These are phyloP conservation scores for Saturnia japonica DNA, from an alignment of 2,888 invertebrate species.

Conservation along the genomic window DNA sequence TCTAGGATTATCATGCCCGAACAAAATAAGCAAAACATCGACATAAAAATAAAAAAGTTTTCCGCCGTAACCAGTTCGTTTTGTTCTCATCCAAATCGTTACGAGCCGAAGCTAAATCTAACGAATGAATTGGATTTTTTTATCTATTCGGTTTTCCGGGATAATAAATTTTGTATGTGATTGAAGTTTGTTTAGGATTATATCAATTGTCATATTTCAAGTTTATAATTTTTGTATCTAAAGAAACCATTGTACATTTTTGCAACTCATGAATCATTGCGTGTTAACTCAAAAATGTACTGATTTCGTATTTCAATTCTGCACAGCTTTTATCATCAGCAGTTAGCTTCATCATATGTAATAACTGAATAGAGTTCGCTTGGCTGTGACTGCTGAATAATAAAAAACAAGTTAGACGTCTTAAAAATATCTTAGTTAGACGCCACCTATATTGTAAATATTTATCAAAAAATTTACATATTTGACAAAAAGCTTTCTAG, in stretches of 20 bases:
- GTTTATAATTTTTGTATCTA: background rate
- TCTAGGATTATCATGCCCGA: background rate
- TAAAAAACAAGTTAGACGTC: background rate
- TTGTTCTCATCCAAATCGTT: slow-evolving; percentile 3
- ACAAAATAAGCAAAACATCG: background rate
- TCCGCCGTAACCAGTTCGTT: background rate
- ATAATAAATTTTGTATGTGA: slow-evolving; percentile 7
- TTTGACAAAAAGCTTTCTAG: background rate
- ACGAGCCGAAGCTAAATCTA: slow-evolving; percentile 8
- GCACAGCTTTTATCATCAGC: background rate
- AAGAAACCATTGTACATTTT: background rate
- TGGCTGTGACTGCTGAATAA: background rate
- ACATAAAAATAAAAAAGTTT: slow-evolving; percentile 8
- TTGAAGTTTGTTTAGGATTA: background rate
- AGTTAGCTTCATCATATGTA: background rate
- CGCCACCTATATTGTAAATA: background rate
- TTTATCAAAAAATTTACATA: background rate
- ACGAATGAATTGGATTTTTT: slow-evolving; percentile 19
- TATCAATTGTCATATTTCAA: background rate
- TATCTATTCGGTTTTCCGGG: slow-evolving; percentile 14
- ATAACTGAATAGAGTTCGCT: background rate
- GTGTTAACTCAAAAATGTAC: background rate
- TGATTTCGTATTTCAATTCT: background rate
- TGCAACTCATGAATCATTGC: background rate
- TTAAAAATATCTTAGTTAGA: too few relatives aligned